A percentile compares a stretch with the other conserved stretches of the same genome.
Evolutionary conservation across 2,888 invertebrate genomes (phyloP).

Genomic region (Metallyticus violacea): DNA sequence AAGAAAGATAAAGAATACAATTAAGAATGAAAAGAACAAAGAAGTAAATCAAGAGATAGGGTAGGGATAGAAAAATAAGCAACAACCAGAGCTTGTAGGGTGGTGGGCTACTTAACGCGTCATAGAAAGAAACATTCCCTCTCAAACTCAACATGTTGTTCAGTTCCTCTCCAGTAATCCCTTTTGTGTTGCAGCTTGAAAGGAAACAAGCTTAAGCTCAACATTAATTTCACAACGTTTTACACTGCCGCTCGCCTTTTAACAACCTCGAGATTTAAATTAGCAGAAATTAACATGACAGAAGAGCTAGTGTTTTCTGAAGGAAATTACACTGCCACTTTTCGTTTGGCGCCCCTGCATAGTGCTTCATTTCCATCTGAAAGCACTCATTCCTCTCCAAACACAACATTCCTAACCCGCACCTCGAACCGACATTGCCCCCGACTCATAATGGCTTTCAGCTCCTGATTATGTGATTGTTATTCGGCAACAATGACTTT

Average conservation of each 20-base stretch:
- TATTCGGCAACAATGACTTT: background rate
- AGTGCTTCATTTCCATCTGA: background rate
- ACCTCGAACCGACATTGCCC: background rate
- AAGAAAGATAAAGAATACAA: too few species aligned
- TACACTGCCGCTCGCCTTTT: background rate
- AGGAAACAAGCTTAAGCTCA: background rate
- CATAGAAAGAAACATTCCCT: background rate
- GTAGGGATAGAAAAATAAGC: too few species aligned
- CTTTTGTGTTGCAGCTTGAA: background rate
- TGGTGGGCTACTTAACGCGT: background rate
- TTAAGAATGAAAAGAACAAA: too few species aligned
- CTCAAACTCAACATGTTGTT: background rate
- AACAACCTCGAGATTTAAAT: background rate
- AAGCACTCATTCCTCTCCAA: background rate
- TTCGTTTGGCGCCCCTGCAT: background rate
- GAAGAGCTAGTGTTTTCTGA: background rate
- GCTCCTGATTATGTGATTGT: background rate
- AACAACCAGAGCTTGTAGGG: too few species aligned
- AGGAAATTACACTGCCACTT: background rate
- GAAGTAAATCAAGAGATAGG: too few species aligned
- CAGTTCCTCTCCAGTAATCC: background rate
- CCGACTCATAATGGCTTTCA: background rate
- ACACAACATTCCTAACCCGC: background rate
- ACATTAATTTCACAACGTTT: background rate
- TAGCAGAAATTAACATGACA: background rate